These are phyloP conservation scores for Brenthis daphne DNA, from an alignment of 2,888 invertebrate species.

Conservation along the genomic window DNA sequence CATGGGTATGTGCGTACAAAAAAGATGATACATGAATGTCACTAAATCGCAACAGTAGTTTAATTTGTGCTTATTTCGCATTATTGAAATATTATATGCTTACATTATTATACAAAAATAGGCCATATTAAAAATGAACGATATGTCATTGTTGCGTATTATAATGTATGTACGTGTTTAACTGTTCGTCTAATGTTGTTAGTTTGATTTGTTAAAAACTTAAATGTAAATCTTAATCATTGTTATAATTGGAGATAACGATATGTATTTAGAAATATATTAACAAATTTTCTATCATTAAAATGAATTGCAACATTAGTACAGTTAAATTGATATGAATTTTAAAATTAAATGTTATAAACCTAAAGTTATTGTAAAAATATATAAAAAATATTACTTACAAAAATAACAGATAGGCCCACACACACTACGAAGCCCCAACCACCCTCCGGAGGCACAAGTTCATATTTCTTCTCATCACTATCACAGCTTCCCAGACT, in stretches of 20 bases:
- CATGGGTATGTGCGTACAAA: too few relatives aligned
- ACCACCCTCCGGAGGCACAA: constrained; percentile 85
- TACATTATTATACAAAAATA: constrained; percentile 16
- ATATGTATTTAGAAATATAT: not conserved
- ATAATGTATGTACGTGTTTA: constrained; percentile 13
- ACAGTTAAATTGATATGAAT: too few relatives aligned
- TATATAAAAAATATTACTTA: constrained; percentile 67
- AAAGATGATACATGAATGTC: not conserved
- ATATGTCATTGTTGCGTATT: constrained; percentile 3
- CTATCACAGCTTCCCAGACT: constrained; percentile 51
- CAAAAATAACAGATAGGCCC: constrained; percentile 85
- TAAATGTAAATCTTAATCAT: not conserved
- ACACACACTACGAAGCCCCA: constrained; percentile 88
- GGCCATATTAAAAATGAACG: not conserved
- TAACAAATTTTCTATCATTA: not conserved
- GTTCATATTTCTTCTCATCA: constrained; percentile 63
- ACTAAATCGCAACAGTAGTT: not conserved
- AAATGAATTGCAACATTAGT: not conserved
- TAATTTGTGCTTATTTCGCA: constrained; percentile 10
- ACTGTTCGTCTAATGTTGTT: not conserved
- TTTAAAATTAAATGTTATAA: too few relatives aligned
- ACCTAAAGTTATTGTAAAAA: too few relatives aligned
- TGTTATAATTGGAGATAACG: not conserved
- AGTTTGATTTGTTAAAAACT: not conserved
- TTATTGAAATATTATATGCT: constrained; percentile 4